phyloP scores from a whole-genome alignment of 2,888 invertebrate genomes.

The Gerris lacustris region DNA sequence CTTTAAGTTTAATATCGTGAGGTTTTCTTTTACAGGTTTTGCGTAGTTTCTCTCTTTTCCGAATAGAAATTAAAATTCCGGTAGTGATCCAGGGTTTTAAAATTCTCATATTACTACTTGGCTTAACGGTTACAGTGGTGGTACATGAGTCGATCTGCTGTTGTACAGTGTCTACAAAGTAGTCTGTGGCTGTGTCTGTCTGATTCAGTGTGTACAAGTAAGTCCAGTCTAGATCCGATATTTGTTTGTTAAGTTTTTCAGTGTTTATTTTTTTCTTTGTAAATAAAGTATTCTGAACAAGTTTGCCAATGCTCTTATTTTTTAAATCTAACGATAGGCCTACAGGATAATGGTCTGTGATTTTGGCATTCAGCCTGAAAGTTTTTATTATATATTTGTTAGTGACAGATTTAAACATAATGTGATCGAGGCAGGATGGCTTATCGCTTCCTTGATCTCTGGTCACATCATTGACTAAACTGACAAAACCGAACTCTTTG shows the following conservation, averaged over 20 bases:
- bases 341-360: slow-evolving; percentile 1
- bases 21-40: background rate
- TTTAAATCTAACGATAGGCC: background rate
- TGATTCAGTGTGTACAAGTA: background rate
- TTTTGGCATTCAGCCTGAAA: background rate
- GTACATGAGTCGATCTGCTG: background rate
- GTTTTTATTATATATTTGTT: background rate
- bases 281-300: background rate
- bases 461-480: background rate
- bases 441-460: background rate
- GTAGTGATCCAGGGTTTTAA: background rate
- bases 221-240: background rate
- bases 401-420: background rate
- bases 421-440: background rate
- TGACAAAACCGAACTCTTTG: background rate
- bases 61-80: background rate
- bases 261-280: background rate
- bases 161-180: background rate
- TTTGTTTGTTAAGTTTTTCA: background rate
- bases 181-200: background rate
- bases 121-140: background rate
- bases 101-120: background rate
- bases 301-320: background rate
- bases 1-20: background rate
- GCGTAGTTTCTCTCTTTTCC: background rate